Conservation (phyloP, 2,888 invertebrate genomes). For the Entomobrya multifasciata region DNA sequence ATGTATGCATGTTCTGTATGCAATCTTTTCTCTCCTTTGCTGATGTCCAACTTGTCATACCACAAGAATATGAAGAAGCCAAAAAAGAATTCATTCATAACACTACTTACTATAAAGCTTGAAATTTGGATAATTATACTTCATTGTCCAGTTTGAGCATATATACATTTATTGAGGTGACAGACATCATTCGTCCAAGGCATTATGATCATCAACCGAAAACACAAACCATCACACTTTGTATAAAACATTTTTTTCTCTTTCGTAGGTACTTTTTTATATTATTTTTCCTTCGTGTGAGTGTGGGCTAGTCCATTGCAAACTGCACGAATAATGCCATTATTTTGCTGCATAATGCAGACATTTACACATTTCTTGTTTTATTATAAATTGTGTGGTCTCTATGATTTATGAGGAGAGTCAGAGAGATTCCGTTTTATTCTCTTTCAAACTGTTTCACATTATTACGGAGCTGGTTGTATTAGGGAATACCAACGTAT, state of each 20-base stretch:
- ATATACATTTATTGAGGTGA: not conserved
- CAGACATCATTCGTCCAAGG: slow-evolving; percentile 10
- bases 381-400: slow-evolving; percentile 62
- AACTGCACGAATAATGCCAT: slow-evolving; percentile 46
- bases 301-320: slow-evolving; percentile 26
- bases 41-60: not conserved
- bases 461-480: not conserved
- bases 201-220: not conserved
- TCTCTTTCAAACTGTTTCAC: slow-evolving; percentile 28
- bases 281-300: not conserved
- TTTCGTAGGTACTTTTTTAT: not conserved
- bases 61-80: slow-evolving; percentile 22
- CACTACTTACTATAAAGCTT: slow-evolving; percentile 8
- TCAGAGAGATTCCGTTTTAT: slow-evolving; percentile 47
- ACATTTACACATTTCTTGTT: slow-evolving; percentile 55
- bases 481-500: slow-evolving; percentile 36
- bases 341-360: slow-evolving; percentile 49
- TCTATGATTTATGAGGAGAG: slow-evolving; percentile 58
- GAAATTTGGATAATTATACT: slow-evolving; percentile 34
- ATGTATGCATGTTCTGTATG: not conserved
- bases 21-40: not conserved
- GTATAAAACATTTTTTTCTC: not conserved
- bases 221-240: too few relatives aligned
- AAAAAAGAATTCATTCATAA: slow-evolving; percentile 53
- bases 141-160: slow-evolving; percentile 55